Conservation (phyloP, 2,797 vertebrate species). For the Hafferia zeledoni region DNA sequence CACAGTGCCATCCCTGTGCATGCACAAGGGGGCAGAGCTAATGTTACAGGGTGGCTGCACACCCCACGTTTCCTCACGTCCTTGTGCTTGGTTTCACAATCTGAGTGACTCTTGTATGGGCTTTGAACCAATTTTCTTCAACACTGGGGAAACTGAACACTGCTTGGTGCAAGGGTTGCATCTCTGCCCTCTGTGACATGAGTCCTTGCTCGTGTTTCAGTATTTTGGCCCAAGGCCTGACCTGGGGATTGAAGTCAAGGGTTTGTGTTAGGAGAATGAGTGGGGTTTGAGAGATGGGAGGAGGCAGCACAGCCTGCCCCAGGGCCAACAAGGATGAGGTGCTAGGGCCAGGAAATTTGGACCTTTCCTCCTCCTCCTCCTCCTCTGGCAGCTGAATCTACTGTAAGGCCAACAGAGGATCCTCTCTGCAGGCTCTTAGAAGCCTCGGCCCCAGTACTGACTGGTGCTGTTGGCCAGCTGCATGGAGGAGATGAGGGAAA, state of each 20-base stretch:
- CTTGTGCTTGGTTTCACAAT: neutral
- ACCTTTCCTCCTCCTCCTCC: neutral
- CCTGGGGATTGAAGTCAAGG: too few species aligned
- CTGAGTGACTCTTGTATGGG: accelerated
- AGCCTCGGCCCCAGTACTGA: accelerated
- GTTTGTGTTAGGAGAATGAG: neutral
- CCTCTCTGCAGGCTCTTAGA: neutral
- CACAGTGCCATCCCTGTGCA: neutral
- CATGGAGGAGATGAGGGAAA: neutral
- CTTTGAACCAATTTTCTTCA: neutral
- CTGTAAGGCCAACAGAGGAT: neutral
- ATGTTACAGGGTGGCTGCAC: neutral
- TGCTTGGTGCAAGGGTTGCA: neutral
- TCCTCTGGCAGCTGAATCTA: neutral
- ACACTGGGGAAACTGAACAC: neutral
- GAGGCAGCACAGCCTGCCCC: neutral
- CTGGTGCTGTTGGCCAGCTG: neutral
- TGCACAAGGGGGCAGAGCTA: neutral
- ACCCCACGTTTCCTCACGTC: neutral
- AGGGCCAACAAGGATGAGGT: neutral
- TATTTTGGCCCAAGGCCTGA: neutral
- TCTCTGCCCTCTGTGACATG: accelerated
- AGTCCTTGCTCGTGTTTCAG: accelerated
- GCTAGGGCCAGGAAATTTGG: neutral
- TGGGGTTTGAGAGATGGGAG: neutral